Conservation (phyloP, 2,888 invertebrate species). For the Cantharis rufa region DNA sequence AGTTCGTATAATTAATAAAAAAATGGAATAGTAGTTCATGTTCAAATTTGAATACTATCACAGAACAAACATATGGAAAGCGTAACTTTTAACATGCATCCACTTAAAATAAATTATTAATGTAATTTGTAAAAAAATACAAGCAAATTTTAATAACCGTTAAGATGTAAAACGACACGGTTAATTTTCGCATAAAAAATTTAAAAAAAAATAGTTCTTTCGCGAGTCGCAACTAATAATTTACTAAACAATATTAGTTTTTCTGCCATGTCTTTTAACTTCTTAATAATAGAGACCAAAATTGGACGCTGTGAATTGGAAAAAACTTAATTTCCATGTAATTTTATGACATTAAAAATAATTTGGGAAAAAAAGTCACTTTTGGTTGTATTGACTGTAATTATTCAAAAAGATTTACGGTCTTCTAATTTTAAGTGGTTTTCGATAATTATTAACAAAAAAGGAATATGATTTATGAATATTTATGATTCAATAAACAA, state of each 20-base stretch:
- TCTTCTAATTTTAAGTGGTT: not conserved
- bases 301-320: not conserved
- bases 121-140: not conserved
- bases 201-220: not conserved
- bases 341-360: not conserved
- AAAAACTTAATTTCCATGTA: not conserved
- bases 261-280: not conserved
- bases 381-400: not conserved
- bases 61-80: not conserved
- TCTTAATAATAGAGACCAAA: not conserved
- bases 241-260: not conserved
- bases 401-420: not conserved
- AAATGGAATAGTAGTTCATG: not conserved
- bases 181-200: not conserved
- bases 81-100: not conserved
- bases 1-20: not conserved
- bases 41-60: not conserved
- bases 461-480: not conserved
- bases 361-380: not conserved
- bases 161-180: not conserved
- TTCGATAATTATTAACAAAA: not conserved
- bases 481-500: not conserved
- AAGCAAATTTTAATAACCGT: not conserved
- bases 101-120: not conserved
- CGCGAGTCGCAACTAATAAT: not conserved